Base-by-base conservation (phyloP, 2,888 invertebrate genomes). In the Catocala sponsa region DNA sequence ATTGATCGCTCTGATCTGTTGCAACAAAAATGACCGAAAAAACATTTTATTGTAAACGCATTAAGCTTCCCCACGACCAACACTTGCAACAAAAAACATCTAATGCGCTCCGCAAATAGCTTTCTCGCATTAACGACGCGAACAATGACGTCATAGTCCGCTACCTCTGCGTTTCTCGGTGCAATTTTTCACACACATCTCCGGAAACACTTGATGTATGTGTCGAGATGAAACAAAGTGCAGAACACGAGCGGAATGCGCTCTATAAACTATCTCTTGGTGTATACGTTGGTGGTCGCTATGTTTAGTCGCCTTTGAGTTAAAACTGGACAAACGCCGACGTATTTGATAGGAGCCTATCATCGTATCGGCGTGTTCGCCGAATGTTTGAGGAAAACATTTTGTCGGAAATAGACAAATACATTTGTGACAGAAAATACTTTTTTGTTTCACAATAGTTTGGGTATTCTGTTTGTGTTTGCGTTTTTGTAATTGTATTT, bases 291-390 rank as follows among this genome's bases (percentile, higher is more conserved):
- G 51, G 61, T 67, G 67, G 56, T 61, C 55, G 54, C 53, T 73
- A 59, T 68, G 71, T 76, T 73, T 73, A 70, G 67, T 50, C 52
- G 61, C 65, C 53, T 76, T 70, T 67, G 62, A 70, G 65, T 68
- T 76, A 59, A 74, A 68, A 64, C 63, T 64, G 57, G 62, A 55
- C 57, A 12, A 53, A 47, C 13, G 41, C 53, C 48, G 32, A 46
- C 15, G 63, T 60, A 60, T 72, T 67, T 67, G 59, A 70, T 70
- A 33, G 57, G 38, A 48, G 58, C 25, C 51, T 59, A 56, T 60
- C 49, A 0, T 44, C 46, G 55, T 63, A 57, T 60, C 48, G 48
- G 15, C 38, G 48, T 58, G 51, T 61, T 61, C 56, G 44, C 49
- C 32, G 56, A 11, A 32, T 46, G 54, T 63, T 63, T 54, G 32